phyloP scores from a whole-genome alignment of 2,888 invertebrate species.

The Megamerina dolium region DNA sequence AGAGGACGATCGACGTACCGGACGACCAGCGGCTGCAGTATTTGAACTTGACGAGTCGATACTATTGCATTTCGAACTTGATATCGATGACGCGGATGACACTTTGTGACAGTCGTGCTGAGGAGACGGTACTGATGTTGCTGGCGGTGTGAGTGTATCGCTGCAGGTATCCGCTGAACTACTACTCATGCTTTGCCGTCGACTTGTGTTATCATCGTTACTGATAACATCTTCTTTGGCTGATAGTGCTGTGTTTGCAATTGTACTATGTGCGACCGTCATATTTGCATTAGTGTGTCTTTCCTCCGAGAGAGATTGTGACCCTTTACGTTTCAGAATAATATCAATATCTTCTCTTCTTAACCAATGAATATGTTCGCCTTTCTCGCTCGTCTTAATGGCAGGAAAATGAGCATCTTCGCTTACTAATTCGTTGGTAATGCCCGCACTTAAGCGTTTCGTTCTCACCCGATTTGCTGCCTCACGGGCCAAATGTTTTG shows the following conservation, averaged over 20 bases:
- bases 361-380: constrained; percentile 42
- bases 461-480: constrained; percentile 28
- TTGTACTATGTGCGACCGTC: constrained; percentile 9
- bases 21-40: constrained; percentile 13
- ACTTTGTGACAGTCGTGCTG: constrained; percentile 17
- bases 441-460: constrained; percentile 22
- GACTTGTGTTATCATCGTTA: background rate
- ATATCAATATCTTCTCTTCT: constrained; percentile 31
- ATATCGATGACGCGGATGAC: constrained; percentile 16
- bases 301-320: background rate
- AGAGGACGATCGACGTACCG: constrained; percentile 20
- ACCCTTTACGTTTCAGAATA: constrained; percentile 19
- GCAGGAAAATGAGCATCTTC: constrained; percentile 26
- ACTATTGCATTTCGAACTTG: constrained; percentile 28
- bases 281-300: constrained; percentile 7
- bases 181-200: background rate
- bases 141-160: constrained; percentile 15
- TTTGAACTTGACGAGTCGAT: constrained; percentile 25
- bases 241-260: constrained; percentile 1
- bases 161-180: constrained; percentile 4
- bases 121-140: constrained; percentile 17
- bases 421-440: constrained; percentile 5
- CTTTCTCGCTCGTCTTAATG: constrained; percentile 23
- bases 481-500: constrained; percentile 20
- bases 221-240: constrained; percentile 3